Conservation (phyloP, 2,113 vertebrate species). For the Pithys albifrons region DNA sequence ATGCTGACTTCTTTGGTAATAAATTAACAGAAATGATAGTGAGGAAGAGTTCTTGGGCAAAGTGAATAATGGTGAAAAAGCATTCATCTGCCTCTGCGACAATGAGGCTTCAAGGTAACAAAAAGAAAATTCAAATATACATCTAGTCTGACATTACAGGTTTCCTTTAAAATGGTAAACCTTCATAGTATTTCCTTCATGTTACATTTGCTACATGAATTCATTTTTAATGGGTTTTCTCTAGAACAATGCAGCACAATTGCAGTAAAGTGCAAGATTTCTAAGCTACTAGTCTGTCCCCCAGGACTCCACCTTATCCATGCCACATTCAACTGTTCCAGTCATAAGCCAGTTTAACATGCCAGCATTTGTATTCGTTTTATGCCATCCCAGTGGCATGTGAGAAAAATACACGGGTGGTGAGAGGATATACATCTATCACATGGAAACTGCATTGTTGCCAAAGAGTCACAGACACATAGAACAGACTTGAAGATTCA, state of each 20-base stretch:
- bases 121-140: conserved; percentile 9
- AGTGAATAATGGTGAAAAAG: background rate
- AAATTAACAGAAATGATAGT: background rate
- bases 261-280: background rate
- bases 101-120: background rate
- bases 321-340: background rate
- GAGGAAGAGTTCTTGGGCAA: background rate
- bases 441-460: background rate
- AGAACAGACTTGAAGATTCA: background rate
- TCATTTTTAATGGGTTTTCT: background rate
- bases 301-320: background rate
- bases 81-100: background rate
- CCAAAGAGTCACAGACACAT: background rate
- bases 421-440: background rate
- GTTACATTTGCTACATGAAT: background rate
- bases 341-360: background rate
- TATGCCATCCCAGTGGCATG: background rate
- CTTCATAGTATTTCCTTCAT: background rate
- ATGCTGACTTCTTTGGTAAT: conserved; percentile 22
- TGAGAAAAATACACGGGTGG: background rate
- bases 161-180: conserved; percentile 2
- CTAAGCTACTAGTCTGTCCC: background rate
- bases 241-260: background rate
- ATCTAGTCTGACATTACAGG: background rate
- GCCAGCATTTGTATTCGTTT: background rate